A percentile compares a stretch with the other conserved stretches of the same genome.
Conservation (phyloP, 1,140 invertebrate genomes). For the Phthorimaea operculella region DNA sequence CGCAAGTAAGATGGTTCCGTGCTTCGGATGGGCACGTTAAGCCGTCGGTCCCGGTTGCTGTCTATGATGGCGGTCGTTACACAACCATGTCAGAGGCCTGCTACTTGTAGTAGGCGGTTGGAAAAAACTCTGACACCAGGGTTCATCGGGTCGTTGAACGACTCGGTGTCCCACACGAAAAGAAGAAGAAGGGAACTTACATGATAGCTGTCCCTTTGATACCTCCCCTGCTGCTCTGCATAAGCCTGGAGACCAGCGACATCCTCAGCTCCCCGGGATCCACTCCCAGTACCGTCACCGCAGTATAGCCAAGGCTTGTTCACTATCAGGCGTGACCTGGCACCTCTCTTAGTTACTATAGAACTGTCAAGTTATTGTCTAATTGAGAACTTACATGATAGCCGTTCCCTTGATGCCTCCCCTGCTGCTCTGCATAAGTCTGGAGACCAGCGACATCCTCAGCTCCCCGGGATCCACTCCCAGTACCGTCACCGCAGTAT, state of each 20-base stretch:
- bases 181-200: constrained; percentile 76
- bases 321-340: constrained; percentile 64
- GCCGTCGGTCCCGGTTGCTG: too few relatives aligned
- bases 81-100: too few relatives aligned
- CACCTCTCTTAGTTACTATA: too few relatives aligned
- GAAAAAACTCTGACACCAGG: too few relatives aligned
- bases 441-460: constrained; percentile 83
- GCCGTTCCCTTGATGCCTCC: constrained; percentile 96
- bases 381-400: constrained; percentile 91
- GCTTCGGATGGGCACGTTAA: too few relatives aligned
- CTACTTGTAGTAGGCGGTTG: too few relatives aligned
- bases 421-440: constrained; percentile 95
- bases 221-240: constrained; percentile 95
- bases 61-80: too few relatives aligned
- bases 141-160: too few relatives aligned
- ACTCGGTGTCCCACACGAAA: too few relatives aligned
- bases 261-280: constrained; percentile 87
- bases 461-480: constrained; percentile 89
- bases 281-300: constrained; percentile 82
- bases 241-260: constrained; percentile 88
- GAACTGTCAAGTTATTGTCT: too few relatives aligned
- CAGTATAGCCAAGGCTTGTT: constrained; percentile 76
- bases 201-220: constrained; percentile 97
- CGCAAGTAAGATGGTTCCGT: too few relatives aligned
- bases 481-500: constrained; percentile 79